Evolutionary conservation across 2,113 vertebrate species (phyloP), one percentile per base, ranked within the genome.

Genomic region (Pavo muticus): DNA sequence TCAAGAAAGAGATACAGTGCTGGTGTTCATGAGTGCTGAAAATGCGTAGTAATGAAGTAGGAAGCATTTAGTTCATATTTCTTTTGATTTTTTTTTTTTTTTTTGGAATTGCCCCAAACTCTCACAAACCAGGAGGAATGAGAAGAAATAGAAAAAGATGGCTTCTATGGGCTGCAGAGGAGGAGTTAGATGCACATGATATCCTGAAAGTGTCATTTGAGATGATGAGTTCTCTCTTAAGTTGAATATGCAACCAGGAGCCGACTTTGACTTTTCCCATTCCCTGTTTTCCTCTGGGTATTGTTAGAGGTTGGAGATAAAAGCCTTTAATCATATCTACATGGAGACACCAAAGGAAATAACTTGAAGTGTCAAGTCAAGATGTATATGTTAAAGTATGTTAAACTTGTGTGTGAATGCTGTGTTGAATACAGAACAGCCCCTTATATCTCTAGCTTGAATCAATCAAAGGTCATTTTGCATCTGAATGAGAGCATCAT

Each of bases 401-500:
- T 95, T 94, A 76, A 87, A 88, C 65, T 90, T 78, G 32, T 32
- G 32, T 93, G 72, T 87, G 88, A 84, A 48, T 78, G 86, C 65
- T 87, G 65, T 69, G 52, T 56, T 68, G 67, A 92, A 78, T 87
- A 24, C 48, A 84, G 73, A 88, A 44, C 69, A 90, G 57, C 32
- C 32, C 35, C 35, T 60, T 77, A 52, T 48, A n/a, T 87, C n/a
- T 90, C 88, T 92, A 92, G 47, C 52, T 87, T 47, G 39, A 69
- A 70, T 90, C 72, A 70, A 69, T 95, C 84, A 78, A 48, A 93
- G 91, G 80, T 84, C 80, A 75, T 81, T 94, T 88, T 71, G 72
- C 4, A 75, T 90, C 65, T 88, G 72, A 94, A 84, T 77, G 79
- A 88, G 86, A 78, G 47, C 4, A 11, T 81, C n/a, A 37, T 84